Evolutionary conservation across 2,113 vertebrate genomes (phyloP).

Genomic region (Sander lucioperca): DNA sequence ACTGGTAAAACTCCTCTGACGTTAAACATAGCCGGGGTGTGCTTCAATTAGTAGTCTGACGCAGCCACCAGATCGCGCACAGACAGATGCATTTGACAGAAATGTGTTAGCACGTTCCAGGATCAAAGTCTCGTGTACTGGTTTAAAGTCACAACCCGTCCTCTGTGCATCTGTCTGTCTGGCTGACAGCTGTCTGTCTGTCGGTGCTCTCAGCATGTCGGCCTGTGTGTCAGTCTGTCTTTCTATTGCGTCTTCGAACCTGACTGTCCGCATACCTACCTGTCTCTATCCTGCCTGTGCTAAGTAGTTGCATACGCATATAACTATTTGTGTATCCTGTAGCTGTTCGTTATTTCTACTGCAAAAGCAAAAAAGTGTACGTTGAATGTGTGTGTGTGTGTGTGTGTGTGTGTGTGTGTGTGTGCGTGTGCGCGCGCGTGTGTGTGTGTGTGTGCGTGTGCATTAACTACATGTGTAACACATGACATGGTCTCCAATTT

Average conservation of each 20-base stretch:
- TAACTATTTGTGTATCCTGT: neutral
- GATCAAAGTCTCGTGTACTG: constrained; percentile 15
- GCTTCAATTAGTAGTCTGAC: constrained; percentile 30
- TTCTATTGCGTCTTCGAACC: neutral
- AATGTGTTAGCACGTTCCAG: constrained; percentile 17
- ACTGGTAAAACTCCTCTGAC: constrained; percentile 53
- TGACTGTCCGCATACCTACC: neutral
- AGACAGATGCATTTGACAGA: neutral
- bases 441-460: constrained; percentile 5
- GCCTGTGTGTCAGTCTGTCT: constrained; percentile 19
- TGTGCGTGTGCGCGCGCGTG: neutral
- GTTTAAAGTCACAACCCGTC: constrained; percentile 37
- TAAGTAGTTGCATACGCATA: neutral
- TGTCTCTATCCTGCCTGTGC: neutral
- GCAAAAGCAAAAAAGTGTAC: neutral
- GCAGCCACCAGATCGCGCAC: neutral
- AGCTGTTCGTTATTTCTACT: constrained; percentile 8
- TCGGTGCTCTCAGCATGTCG: constrained; percentile 18
- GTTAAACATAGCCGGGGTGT: constrained; percentile 21
- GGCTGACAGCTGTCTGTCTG: constrained; percentile 29
- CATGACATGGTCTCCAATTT: neutral
- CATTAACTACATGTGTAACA: neutral
- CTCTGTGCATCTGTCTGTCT: constrained; percentile 5
- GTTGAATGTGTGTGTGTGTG: constrained; percentile 12
- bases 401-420: too few relatives aligned